Evolutionary conservation across 2,113 vertebrate genomes (phyloP).

Genomic region (Bubo scandiacus): DNA sequence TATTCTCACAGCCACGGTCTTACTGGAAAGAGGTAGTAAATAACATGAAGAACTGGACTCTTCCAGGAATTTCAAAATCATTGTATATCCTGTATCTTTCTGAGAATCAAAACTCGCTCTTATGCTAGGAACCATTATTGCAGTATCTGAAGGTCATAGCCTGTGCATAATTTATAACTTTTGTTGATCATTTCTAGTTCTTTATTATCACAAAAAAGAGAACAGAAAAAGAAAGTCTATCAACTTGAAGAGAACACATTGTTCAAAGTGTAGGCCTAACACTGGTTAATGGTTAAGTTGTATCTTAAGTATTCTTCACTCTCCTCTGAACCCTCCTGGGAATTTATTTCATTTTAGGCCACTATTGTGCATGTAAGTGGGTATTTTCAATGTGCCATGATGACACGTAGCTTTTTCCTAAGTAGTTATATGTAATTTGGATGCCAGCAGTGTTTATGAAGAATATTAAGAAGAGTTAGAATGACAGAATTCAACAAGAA

Average conservation of each 20-base stretch:
- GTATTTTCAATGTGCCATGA: not conserved
- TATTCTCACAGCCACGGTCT: not conserved
- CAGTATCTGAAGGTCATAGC: not conserved
- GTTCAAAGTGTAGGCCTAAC: not conserved
- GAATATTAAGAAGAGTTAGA: not conserved
- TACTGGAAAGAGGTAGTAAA: not conserved
- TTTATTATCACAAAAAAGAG: not conserved
- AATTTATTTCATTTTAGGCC: not conserved
- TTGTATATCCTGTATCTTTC: not conserved
- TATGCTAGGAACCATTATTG: not conserved
- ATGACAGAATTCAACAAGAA: not conserved
- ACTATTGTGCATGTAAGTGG: not conserved
- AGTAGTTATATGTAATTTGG: not conserved
- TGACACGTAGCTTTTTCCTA: not conserved
- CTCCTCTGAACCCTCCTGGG: not conserved
- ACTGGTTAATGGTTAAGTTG: not conserved
- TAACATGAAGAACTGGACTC: not conserved
- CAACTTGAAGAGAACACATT: not conserved
- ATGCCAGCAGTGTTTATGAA: not conserved
- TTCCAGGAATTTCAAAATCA: not conserved
- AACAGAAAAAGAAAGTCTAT: not conserved
- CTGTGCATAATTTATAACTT: not conserved
- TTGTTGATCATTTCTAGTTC: not conserved
- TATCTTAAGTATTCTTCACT: not conserved
- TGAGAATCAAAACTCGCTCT: not conserved